Evolutionary conservation across 2,113 vertebrate genomes (phyloP).

Genomic region (Bufo bufo): DNA sequence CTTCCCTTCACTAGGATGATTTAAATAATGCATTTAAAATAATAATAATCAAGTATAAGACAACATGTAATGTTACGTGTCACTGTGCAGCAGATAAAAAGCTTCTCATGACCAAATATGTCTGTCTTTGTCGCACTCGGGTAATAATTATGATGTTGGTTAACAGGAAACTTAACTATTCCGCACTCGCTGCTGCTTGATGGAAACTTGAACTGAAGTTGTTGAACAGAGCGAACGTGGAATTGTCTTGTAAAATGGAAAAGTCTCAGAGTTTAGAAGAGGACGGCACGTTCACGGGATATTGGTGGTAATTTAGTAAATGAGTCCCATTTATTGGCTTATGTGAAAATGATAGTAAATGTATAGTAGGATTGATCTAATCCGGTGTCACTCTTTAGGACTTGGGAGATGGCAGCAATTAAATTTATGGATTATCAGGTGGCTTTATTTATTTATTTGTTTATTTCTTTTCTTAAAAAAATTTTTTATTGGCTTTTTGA

Average conservation of each 20-base stretch:
- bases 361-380: too few species aligned
- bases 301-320: too few species aligned
- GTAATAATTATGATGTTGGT: conserved; percentile 54
- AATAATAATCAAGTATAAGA: conserved; percentile 58
- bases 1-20: conserved; percentile 56
- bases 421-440: too few species aligned
- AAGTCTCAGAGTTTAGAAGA: conserved; percentile 17
- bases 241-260: not conserved
- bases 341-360: too few species aligned
- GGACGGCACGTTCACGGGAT: too few species aligned
- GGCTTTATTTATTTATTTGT: too few species aligned
- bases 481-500: too few species aligned
- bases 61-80: conserved; percentile 58
- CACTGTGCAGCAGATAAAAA: conserved; percentile 55
- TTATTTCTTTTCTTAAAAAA: too few species aligned
- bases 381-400: too few species aligned
- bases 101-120: conserved; percentile 58
- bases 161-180: conserved; percentile 53
- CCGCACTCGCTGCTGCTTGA: conserved; percentile 5
- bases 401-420: too few species aligned
- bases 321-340: too few species aligned
- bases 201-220: conserved; percentile 40
- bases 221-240: not conserved
- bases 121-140: conserved; percentile 44
- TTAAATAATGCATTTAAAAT: conserved; percentile 60